phyloP scores from a whole-genome alignment of 2,797 vertebrate genomes.

The Tympanoctomys barrerae region DNA sequence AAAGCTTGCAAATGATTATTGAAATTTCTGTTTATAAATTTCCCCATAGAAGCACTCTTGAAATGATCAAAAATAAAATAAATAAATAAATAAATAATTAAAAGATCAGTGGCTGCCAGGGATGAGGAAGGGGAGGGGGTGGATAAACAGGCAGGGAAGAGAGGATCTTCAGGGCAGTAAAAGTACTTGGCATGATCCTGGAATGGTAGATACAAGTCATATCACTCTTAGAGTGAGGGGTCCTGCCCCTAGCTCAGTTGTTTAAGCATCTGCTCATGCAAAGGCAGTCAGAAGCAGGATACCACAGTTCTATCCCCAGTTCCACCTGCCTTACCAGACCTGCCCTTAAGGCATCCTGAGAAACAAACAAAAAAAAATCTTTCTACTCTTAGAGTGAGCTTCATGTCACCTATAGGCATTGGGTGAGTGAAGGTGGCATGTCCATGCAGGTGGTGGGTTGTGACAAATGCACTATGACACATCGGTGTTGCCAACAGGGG shows the following conservation, averaged over 20 bases:
- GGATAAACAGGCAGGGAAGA: neutral
- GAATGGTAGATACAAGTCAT: neutral
- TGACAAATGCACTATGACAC: neutral
- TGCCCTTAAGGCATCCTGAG: no score
- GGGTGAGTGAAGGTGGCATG: neutral
- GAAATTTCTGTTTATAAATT: neutral
- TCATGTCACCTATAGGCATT: neutral
- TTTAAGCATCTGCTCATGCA: no score
- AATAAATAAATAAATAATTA: neutral
- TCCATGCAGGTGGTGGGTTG: fast-evolving
- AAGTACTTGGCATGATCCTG: neutral
- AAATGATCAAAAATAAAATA: neutral
- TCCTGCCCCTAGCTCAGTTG: no score
- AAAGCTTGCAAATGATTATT: neutral
- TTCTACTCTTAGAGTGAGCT: neutral
- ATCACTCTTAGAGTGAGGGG: no score
- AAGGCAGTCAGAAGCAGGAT: no score
- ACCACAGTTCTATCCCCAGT: no score
- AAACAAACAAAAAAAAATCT: no score
- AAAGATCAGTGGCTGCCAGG: neutral
- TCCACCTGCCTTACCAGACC: no score
- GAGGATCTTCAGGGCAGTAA: neutral
- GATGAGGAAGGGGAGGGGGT: neutral
- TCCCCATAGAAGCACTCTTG: neutral
- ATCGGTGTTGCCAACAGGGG: neutral